Evolutionary conservation across 2,113 vertebrate species (phyloP), one percentile per base, ranked within the genome.

Genomic region (Rhadina sibilatrix): DNA sequence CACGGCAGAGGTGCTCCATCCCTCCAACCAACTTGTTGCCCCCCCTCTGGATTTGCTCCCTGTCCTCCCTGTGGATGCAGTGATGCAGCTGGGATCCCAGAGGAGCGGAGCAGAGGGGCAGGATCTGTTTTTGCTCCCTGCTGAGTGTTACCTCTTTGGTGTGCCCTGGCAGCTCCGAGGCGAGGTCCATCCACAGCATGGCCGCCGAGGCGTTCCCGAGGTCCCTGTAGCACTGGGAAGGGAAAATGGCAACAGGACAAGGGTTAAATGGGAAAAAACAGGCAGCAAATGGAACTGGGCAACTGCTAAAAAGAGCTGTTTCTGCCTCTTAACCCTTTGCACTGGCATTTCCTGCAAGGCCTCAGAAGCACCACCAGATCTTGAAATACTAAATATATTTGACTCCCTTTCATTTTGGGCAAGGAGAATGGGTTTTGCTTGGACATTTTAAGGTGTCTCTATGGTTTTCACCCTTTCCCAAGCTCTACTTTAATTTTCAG

Each of bases 141-240:
- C 4, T 9, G 40, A 53, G 46, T 2, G 15, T 88, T 97, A 99
- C 99, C 93, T 99, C 98, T 49, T 97, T 96, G 2, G 98, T 96
- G 68, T 63, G 50, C 9, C 79, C 82, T 20, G 98, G 97, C 91
- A 98, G 98, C 77, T 98, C 98, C 6, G 98, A 93, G 12, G 99
- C 99, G 22, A 99, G 90, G 25, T 97, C 92, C 66, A 98, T 96
- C 99, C 99, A 99, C 75, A 97, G 98, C 27, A 46, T 64, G 5
- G 99, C 98, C 12, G 98, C 98, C 2, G 98, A 95, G 40, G 90
- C 57, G 86, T 99, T 98, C 37, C 98, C 99, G n/a, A 99, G 97
- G 72, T 99, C 99, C 95, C 88, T 98, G 95, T 99, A 99, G 97
- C 99, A 99, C 99, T 99, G 92, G 6, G 50, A 68, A 94, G n/a